phyloP scores from a whole-genome alignment of 2,888 invertebrate genomes.

The Zonitis immaculata region DNA sequence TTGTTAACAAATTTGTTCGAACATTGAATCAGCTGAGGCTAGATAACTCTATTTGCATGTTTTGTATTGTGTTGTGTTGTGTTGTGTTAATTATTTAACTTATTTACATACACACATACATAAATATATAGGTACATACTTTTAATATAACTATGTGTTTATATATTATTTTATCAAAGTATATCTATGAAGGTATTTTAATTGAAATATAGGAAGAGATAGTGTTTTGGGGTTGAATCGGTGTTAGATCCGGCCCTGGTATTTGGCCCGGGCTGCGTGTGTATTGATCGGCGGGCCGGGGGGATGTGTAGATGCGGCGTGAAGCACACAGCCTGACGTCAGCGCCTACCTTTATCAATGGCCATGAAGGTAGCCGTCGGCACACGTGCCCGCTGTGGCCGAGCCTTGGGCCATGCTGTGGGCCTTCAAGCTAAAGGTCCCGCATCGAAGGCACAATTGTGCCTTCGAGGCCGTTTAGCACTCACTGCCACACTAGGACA shows the following conservation, averaged over 20 bases:
- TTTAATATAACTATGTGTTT: too few species aligned
- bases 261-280: constrained; percentile 16
- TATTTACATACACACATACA: too few species aligned
- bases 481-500: constrained; percentile 33
- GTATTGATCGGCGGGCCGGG: constrained; percentile 18
- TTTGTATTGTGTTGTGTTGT: not conserved
- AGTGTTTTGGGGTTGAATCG: not conserved
- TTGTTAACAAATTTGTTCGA: not conserved
- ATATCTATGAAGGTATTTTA: too few species aligned
- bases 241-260: constrained; percentile 15
- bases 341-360: constrained; percentile 48
- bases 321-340: constrained; percentile 33
- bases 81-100: not conserved
- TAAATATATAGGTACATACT: too few species aligned
- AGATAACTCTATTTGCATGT: not conserved
- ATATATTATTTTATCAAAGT: too few species aligned
- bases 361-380: constrained; percentile 47
- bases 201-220: not conserved
- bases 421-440: constrained; percentile 9
- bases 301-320: constrained; percentile 11
- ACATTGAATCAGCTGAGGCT: not conserved
- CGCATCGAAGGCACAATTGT: constrained; percentile 16
- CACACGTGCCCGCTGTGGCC: constrained; percentile 46
- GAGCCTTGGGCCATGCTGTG: constrained; percentile 32
- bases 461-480: constrained; percentile 9